Conservation (phyloP, 2,888 invertebrate species). For the Agrotis segetum region DNA sequence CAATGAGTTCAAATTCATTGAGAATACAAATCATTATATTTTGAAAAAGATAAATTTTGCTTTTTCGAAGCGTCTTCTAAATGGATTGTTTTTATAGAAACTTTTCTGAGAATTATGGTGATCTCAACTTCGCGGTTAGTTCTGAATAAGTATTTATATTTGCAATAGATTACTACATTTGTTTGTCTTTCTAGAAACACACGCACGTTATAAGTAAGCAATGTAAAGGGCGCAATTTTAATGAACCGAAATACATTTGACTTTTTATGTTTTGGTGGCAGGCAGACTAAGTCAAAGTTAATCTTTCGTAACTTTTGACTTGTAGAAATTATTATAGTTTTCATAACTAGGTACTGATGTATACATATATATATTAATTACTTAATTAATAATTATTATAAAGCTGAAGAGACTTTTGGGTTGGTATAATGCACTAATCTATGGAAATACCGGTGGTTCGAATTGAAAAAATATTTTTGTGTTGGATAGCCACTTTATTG, state of each 20-base stretch:
- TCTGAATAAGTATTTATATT: constrained; percentile 29
- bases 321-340: neutral
- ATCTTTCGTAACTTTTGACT: constrained; percentile 28
- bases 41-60: too few relatives aligned
- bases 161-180: constrained; percentile 41
- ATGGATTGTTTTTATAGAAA: constrained; percentile 44
- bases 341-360: neutral
- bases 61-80: neutral
- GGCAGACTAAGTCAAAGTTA: constrained; percentile 26
- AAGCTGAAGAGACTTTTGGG: too few relatives aligned
- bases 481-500: too few relatives aligned
- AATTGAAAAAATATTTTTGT: too few relatives aligned
- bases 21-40: too few relatives aligned
- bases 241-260: neutral
- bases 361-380: too few relatives aligned
- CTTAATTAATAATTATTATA: too few relatives aligned
- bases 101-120: constrained; percentile 81
- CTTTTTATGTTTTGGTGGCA: neutral
- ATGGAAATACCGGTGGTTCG: too few relatives aligned
- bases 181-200: constrained; percentile 8
- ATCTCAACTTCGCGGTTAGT: constrained; percentile 71
- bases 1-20: too few relatives aligned
- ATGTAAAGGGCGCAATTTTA: constrained; percentile 30
- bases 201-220: constrained; percentile 12
- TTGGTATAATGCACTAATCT: too few relatives aligned